phyloP scores from a whole-genome alignment of 2,888 invertebrate species.

The Gymnoscelis rufifasciata region DNA sequence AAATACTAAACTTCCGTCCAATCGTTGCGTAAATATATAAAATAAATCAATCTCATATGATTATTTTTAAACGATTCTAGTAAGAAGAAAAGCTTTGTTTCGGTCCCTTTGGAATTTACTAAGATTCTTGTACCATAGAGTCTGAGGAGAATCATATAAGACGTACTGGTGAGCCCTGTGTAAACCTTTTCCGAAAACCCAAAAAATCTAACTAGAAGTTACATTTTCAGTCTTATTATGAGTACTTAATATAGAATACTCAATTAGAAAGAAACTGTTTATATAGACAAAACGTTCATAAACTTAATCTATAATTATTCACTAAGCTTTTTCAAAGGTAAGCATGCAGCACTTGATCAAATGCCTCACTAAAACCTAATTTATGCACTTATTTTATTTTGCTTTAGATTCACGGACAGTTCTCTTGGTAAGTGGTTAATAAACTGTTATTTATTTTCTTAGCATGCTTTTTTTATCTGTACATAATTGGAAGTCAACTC shows the following conservation, averaged over 20 bases:
- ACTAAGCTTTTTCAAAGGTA: conserved; percentile 38
- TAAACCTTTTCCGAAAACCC: not conserved
- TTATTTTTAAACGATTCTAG: no score
- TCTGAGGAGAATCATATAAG: not conserved
- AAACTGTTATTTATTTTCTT: conserved; percentile 14
- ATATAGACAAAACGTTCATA: no score
- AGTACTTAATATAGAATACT: no score
- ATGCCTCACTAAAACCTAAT: conserved; percentile 39
- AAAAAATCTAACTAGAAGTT: no score
- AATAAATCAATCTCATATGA: no score
- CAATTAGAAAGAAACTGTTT: no score
- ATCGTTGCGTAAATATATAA: no score
- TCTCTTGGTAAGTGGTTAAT: conserved; percentile 50
- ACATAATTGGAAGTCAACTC: no score
- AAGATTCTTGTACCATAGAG: not conserved
- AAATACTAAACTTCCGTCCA: no score
- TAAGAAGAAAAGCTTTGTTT: not conserved
- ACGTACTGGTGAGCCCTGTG: not conserved
- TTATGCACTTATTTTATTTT: conserved; percentile 39
- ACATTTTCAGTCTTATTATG: no score
- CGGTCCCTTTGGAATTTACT: not conserved
- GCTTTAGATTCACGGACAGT: conserved; percentile 48
- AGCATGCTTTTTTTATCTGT: conserved; percentile 23
- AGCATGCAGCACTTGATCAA: conserved; percentile 47
- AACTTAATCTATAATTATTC: conserved; percentile 17